Evolutionary conservation across 2,888 invertebrate genomes (phyloP).

Genomic region (Odontocolon sp.): DNA sequence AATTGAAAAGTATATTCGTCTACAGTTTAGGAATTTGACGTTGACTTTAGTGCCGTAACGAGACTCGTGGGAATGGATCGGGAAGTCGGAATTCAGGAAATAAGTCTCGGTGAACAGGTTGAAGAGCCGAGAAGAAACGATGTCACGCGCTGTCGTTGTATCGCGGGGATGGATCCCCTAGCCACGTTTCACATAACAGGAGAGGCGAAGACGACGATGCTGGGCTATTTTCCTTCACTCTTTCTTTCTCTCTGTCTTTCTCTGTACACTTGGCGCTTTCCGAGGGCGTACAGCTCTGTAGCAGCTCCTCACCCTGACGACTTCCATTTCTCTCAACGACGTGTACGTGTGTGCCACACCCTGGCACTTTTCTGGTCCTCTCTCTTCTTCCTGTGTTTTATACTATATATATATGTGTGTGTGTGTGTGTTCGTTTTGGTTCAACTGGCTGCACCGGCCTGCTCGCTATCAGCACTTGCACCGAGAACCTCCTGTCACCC

Average conservation of each 20-base stretch:
- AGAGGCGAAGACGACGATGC: constrained; percentile 33
- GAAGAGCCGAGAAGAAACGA: constrained; percentile 12
- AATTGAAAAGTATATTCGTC: too few species aligned
- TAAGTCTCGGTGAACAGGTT: constrained; percentile 29
- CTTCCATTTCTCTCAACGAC: constrained; percentile 46
- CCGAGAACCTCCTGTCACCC: constrained; percentile 25
- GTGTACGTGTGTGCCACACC: constrained; percentile 24
- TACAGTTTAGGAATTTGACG: neutral
- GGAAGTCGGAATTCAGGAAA: constrained; percentile 30
- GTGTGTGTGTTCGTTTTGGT: constrained; percentile 2
- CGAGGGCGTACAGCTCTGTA: constrained; percentile 31
- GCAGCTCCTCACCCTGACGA: constrained; percentile 30
- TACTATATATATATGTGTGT: too few species aligned
- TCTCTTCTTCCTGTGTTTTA: neutral
- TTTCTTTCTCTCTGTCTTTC: neutral
- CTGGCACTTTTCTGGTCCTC: constrained; percentile 28
- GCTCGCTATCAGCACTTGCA: neutral
- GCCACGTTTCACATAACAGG: constrained; percentile 67
- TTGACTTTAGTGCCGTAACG: neutral
- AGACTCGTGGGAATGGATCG: neutral
- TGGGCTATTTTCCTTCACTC: constrained; percentile 58
- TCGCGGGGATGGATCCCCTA: constrained; percentile 64
- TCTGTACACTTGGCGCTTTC: neutral
- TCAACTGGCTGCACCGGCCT: neutral
- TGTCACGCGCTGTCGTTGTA: constrained; percentile 58